Evolutionary conservation across 1,140 invertebrate genomes (phyloP), one percentile per base, ranked within the genome.

Genomic region (Tachypleus tridentatus): DNA sequence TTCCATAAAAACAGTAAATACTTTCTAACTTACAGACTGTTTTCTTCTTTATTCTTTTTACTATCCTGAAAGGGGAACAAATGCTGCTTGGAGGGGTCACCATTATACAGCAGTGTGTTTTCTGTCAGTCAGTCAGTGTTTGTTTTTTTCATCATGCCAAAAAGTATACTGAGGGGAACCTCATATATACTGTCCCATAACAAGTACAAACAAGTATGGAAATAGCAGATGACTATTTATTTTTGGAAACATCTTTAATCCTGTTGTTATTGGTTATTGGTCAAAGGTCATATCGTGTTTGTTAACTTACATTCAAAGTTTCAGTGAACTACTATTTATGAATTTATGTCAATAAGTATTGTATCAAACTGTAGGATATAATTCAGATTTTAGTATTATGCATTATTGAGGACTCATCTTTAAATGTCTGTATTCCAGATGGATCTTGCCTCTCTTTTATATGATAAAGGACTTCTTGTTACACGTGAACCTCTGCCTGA

Each of bases 401-500:
- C 29, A 29, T 29, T 29, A 29, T 29, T 29, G 29, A 29, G 49
- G 4, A 6, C 5, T 10, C 58, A 11, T 59, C 29, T 29, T 29
- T 29, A 29, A 59, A 47, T 47, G 29, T 59, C 49, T 48, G 7
- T 65, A 67, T 74, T 76, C 64, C 66, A 83, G 82, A 73, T 87
- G 64, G 79, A 80, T 69, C 62, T 84, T 47, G 82, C 80, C 3
- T 80, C 78, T 51, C 82, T 84, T 67, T 75, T 90, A 57, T 90
- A 86, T 83, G 87, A 89, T 72, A 84, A 82, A 70, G 84, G 84
- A 11, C 73, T 89, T 4, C 66, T 89, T 3, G 79, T 86, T 68
- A 84, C 84, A 6, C 78, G 82, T 53, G 68, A 78, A 64, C 82
- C 83, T 4, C 75, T 86, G 50, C 10, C 8, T 59, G 4, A 47